Evolutionary conservation across 2,113 vertebrate genomes (phyloP).

Genomic region (Strix aluco): DNA sequence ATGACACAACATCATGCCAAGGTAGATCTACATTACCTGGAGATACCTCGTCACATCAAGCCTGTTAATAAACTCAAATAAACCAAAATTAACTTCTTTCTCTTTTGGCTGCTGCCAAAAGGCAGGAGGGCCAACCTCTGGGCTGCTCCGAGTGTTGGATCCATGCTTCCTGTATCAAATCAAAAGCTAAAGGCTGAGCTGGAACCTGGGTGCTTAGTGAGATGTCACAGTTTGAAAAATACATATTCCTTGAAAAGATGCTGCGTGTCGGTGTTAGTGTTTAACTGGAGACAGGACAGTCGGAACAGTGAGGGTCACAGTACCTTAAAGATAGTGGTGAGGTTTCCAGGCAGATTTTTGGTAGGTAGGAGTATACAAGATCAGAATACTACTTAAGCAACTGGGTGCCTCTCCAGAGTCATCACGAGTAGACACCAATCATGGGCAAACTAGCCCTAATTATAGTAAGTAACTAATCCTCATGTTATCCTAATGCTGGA

Average conservation of each 20-base stretch:
- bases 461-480: neutral
- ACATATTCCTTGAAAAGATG: neutral
- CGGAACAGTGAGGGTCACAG: neutral
- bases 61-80: neutral
- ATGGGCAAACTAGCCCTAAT: neutral
- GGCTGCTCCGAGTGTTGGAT: neutral
- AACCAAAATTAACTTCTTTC: neutral
- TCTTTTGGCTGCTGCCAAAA: neutral
- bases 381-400: neutral
- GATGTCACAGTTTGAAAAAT: neutral
- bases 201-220: neutral
- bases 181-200: neutral
- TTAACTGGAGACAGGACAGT: neutral
- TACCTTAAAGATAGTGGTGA: neutral
- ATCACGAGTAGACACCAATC: fast-evolving
- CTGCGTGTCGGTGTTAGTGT: neutral
- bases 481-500: neutral
- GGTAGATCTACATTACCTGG: neutral
- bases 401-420: neutral
- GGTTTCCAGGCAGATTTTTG: neutral
- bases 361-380: too few relatives aligned
- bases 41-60: neutral
- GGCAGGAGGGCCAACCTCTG: neutral
- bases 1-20: neutral
- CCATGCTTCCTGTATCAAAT: fast-evolving